These are phyloP conservation scores for Campoletis sonorensis DNA, from an alignment of 1,140 invertebrate genomes.

Conservation along the genomic window DNA sequence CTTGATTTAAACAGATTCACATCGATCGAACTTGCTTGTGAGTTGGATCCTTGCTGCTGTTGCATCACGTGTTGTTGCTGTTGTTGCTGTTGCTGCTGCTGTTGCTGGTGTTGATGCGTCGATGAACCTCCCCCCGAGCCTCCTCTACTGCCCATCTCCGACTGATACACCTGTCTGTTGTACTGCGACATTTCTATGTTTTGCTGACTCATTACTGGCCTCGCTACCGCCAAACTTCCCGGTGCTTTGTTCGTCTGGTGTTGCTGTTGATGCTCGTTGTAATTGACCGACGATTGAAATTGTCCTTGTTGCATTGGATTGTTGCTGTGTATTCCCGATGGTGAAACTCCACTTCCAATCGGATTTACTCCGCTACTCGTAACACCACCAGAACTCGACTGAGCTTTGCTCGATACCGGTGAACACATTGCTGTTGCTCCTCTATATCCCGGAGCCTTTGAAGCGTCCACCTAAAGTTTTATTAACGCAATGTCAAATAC, in stretches of 20 bases:
- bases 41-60: constrained; percentile 47
- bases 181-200: constrained; percentile 67
- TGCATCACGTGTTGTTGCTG: constrained; percentile 47
- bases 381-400: constrained; percentile 48
- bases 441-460: constrained; percentile 89
- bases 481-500: too few species aligned
- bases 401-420: constrained; percentile 82
- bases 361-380: not conserved
- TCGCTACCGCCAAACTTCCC: constrained; percentile 67
- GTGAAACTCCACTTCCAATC: constrained; percentile 57
- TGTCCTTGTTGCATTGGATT: constrained; percentile 68
- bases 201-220: constrained; percentile 69
- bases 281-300: constrained; percentile 65
- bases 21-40: constrained; percentile 51
- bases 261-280: constrained; percentile 58
- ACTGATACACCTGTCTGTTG: constrained; percentile 67
- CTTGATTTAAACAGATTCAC: constrained; percentile 57
- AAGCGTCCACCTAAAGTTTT: constrained; percentile 80
- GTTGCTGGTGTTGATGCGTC: constrained; percentile 64
- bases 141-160: constrained; percentile 63
- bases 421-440: constrained; percentile 82
- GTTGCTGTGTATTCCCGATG: constrained; percentile 58
- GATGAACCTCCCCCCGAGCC: constrained; percentile 52
- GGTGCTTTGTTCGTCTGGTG: constrained; percentile 67
- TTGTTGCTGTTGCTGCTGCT: constrained; percentile 54